Base-by-base conservation (phyloP, 2,113 vertebrate species). In the Catharus bicknelli region DNA sequence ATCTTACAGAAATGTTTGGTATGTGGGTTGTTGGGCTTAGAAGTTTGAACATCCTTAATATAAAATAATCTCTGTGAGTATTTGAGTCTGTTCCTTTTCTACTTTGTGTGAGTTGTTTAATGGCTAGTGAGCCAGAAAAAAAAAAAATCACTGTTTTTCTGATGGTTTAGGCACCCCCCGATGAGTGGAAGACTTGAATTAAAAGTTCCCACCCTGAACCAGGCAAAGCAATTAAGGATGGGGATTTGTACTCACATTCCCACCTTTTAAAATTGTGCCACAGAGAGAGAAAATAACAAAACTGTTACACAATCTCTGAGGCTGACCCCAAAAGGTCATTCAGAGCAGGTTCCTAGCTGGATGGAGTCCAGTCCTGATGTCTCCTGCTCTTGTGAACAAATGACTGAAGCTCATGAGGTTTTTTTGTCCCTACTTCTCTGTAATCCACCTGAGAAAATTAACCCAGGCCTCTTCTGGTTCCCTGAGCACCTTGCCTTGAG, bases 1-100 rank as follows among this genome's bases (percentile, higher is more conserved):
- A 85, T 96, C 90, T 91, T 78, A 16, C 45, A 89, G 91, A 93
- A 93, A 83, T 87, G 85, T 85, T 79, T 94, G 93, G 82, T 90
- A 88, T 93, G 87, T 92, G 91, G 85, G 51, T 91, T 90, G 87
- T 66, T 95, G 42, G 78, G 82, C 93, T 92, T 69, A 82, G 69
- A 82, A 88, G 58, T 87, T 90, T 90, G 87, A 85, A 80, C 2
- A 21, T 90, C 90, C 79, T 95, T 93, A 88, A 91, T 85, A 90
- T 87, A 90, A 94, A 95, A 83, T 95, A 94, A 94, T 95, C 82
- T 90, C 42, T 58, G 13, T 67, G 90, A 91, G 77, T 84, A 78
- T 92, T 96, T 87, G 74, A 73, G 63, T 78, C 77, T 94, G 82
- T 85, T 93, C 54, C 84, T 72, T 68, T 89, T 78, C 50, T 84